Conservation (phyloP, 2,797 vertebrate genomes). For the Ispidina picta region DNA sequence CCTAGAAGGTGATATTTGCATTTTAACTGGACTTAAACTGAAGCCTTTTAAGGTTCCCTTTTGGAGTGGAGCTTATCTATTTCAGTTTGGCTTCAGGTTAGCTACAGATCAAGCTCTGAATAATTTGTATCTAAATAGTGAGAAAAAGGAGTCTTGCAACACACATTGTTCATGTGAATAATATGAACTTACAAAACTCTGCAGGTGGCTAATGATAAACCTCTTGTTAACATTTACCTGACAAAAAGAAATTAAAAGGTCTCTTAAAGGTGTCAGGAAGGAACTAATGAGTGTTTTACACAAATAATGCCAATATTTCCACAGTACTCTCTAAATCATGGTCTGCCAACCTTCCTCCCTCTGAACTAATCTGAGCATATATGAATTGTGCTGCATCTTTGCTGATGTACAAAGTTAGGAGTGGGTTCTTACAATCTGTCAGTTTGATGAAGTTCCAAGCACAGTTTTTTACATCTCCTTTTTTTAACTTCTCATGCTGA, state of each 20-base stretch:
- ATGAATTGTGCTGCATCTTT: not conserved
- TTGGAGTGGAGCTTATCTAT: not conserved
- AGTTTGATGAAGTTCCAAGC: not conserved
- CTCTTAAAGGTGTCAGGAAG: not conserved
- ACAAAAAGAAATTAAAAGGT: not conserved
- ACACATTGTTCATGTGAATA: not conserved
- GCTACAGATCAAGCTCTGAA: not conserved
- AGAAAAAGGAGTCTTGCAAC: not conserved
- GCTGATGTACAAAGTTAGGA: not conserved
- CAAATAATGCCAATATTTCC: not conserved
- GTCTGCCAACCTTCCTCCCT: not conserved
- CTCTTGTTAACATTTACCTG: not conserved
- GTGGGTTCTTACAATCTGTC: not conserved
- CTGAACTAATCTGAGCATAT: not conserved
- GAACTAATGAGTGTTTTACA: not conserved
- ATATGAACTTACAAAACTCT: not conserved
- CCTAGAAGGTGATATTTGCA: not conserved
- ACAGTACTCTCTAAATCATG: not conserved
- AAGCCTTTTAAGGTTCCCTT: not conserved
- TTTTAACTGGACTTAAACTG: not conserved
- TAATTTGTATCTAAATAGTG: not conserved
- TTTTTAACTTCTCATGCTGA: not conserved
- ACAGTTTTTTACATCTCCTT: not conserved
- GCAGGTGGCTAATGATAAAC: not conserved
- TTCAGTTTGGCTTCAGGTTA: not conserved